Evolutionary conservation across 2,113 vertebrate species (phyloP).

Genomic region (Chinchilla lanigera): DNA sequence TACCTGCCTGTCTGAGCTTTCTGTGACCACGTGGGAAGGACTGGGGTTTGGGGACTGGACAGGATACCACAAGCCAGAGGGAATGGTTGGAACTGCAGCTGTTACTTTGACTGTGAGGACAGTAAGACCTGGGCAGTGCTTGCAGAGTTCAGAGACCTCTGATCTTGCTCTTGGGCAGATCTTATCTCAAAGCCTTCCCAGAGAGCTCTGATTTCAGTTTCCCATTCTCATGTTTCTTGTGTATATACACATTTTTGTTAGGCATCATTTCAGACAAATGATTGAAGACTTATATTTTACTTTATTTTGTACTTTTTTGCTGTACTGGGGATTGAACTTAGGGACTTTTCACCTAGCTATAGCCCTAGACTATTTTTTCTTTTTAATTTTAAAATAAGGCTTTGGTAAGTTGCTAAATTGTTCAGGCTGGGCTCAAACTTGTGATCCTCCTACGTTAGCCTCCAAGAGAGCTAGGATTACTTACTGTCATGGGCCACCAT

Average conservation of each 20-base stretch:
- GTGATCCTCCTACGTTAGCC: neutral
- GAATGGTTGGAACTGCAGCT: too few relatives aligned
- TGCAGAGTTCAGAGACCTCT: neutral
- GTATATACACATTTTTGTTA: neutral
- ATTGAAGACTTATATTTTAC: neutral
- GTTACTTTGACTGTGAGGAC: fast-evolving
- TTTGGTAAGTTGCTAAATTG: neutral
- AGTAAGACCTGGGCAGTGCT: neutral
- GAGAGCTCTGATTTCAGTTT: neutral
- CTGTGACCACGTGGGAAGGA: too few relatives aligned
- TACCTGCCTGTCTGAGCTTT: neutral
- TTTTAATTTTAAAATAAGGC: neutral
- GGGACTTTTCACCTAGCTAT: neutral
- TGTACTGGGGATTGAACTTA: neutral
- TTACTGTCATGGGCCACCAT: neutral
- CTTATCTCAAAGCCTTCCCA: neutral
- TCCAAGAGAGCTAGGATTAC: neutral
- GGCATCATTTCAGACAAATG: neutral
- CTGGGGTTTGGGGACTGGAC: fast-evolving
- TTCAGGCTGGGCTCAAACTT: neutral
- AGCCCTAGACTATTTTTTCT: neutral
- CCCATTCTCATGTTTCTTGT: fast-evolving
- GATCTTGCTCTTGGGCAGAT: too few relatives aligned
- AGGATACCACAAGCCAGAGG: fast-evolving
- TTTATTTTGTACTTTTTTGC: neutral